Evolutionary conservation across 2,888 invertebrate species (phyloP).

Genomic region (Plagiodera versicolora): DNA sequence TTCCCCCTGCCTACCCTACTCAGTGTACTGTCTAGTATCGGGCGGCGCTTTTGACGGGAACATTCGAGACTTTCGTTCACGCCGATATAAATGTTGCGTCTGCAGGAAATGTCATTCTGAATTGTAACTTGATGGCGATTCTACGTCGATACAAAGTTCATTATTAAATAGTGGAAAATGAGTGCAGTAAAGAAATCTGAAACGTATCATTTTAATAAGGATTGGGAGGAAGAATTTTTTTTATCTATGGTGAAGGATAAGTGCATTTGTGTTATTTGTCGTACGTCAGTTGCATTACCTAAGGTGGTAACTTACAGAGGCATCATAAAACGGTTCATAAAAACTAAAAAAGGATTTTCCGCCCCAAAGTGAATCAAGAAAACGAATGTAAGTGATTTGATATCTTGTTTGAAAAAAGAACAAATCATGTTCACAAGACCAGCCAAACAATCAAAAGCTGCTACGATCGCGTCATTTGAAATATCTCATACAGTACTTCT

Average conservation of each 20-base stretch:
- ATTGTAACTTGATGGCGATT: no score
- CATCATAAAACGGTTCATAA: conserved; percentile 9
- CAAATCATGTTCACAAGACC: conserved; percentile 12
- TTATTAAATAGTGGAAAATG: no score
- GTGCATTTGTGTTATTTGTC: conserved; percentile 1
- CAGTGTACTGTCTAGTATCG: no score
- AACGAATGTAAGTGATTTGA: conserved; percentile 8
- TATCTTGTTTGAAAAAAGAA: background rate
- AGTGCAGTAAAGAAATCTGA: no score
- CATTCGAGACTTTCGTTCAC: no score
- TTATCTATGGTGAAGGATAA: conserved; percentile 9
- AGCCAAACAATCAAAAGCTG: conserved; percentile 6
- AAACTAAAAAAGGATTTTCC: conserved; percentile 7
- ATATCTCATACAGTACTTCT: conserved; percentile 5
- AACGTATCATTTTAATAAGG: conserved; percentile 4
- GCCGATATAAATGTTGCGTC: no score
- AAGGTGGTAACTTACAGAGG: conserved; percentile 8
- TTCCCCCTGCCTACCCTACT: no score
- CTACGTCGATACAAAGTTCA: no score
- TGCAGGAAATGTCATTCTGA: no score
- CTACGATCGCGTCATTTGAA: conserved; percentile 9
- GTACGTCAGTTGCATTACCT: conserved; percentile 2
- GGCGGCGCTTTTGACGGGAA: no score
- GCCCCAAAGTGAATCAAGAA: conserved; percentile 11
- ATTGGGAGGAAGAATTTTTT: conserved; percentile 7